These are phyloP conservation scores for Rissa tridactyla DNA, from an alignment of 2,113 vertebrate species.

Conservation along the genomic window DNA sequence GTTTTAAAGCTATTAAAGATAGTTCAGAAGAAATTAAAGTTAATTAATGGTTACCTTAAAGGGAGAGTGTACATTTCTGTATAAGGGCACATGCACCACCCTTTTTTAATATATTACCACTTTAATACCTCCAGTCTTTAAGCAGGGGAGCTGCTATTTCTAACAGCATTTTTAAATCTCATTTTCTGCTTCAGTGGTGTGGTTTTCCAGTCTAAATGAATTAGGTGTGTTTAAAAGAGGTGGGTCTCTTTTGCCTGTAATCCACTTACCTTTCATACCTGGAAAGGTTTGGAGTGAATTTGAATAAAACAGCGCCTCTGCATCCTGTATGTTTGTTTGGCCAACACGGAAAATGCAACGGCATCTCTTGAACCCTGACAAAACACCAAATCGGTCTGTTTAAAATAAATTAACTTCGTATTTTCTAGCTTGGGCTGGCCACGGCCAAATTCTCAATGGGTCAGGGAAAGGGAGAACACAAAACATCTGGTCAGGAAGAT, in stretches of 20 bases:
- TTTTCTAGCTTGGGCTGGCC: neutral
- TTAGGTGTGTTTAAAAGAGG: neutral
- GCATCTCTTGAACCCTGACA: neutral
- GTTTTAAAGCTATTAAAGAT: neutral
- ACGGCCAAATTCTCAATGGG: rapidly evolving
- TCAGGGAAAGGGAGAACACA: neutral
- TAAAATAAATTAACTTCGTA: neutral
- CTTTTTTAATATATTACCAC: neutral
- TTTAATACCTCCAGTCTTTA: neutral
- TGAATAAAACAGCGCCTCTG: neutral
- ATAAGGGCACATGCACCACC: neutral
- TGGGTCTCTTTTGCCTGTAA: neutral
- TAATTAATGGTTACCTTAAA: neutral
- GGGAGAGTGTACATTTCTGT: neutral
- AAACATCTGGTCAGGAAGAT: neutral
- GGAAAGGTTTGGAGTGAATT: neutral
- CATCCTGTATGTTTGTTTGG: neutral
- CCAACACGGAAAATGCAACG: rapidly evolving
- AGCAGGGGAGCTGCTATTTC: neutral
- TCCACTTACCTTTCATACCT: neutral
- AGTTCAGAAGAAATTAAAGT: neutral
- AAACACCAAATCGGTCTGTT: neutral
- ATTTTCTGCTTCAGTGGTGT: neutral
- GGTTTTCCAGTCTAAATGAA: neutral
- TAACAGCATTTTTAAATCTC: neutral